phyloP scores from a whole-genome alignment of 2,797 vertebrate genomes.

The Linurgus olivaceus region DNA sequence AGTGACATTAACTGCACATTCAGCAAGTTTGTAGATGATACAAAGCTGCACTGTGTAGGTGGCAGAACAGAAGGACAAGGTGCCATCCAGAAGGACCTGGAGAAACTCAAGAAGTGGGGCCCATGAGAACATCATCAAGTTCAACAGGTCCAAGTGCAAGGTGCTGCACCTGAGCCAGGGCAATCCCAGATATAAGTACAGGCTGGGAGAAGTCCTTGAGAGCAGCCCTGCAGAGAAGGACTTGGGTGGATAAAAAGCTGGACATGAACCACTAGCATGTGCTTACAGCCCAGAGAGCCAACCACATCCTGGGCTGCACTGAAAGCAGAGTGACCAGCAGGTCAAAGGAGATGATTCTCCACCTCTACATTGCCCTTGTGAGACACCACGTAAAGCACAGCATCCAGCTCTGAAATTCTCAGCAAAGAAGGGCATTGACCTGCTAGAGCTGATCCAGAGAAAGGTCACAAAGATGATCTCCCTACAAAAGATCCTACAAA shows the following conservation, averaged over 20 bases:
- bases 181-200: background rate
- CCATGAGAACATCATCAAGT: background rate
- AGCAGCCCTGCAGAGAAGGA: background rate
- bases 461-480: background rate
- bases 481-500: background rate
- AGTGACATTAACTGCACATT: background rate
- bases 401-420: background rate
- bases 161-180: background rate
- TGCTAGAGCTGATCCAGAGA: background rate
- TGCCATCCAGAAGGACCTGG: background rate
- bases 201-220: background rate
- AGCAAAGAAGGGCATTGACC: background rate
- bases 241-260: background rate
- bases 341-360: background rate
- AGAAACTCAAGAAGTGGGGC: background rate
- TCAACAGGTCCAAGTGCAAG: background rate
- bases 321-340: background rate
- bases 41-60: background rate
- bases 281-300: background rate
- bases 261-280: background rate
- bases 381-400: background rate
- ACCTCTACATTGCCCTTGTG: background rate
- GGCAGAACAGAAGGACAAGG: background rate
- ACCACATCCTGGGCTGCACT: accelerated
- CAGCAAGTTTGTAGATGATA: background rate